phyloP scores from a whole-genome alignment of 2,888 invertebrate species.

The Chaetogeoica ovagalla region DNA sequence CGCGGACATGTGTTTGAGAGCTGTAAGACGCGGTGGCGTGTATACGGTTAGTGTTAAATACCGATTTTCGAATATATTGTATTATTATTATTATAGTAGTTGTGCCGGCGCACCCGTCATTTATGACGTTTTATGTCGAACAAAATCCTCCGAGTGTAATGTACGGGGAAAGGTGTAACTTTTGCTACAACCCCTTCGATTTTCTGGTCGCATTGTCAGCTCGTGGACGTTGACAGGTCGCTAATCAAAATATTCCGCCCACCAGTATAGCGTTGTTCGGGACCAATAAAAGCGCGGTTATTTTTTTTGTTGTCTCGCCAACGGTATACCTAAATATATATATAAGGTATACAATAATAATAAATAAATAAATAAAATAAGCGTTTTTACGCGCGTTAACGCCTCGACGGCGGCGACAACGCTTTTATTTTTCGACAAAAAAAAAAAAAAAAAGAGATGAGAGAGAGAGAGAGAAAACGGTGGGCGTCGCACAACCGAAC shows the following conservation, averaged over 20 bases:
- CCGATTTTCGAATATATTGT: constrained; percentile 43
- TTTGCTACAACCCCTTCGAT: constrained; percentile 44
- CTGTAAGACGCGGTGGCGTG: background rate
- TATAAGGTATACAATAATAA: too few species aligned
- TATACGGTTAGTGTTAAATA: constrained; percentile 32
- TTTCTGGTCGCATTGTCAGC: constrained; percentile 37
- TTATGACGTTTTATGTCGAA: background rate
- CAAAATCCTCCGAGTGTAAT: background rate
- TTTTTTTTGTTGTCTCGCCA: constrained; percentile 16
- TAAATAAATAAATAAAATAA: constrained; percentile 48
- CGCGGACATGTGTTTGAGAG: background rate
- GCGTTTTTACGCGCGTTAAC: constrained; percentile 26
- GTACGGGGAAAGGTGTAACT: constrained; percentile 42
- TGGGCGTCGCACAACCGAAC: constrained; percentile 49
- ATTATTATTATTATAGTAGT: background rate
- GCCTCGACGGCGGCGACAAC: background rate
- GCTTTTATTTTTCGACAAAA: constrained; percentile 40
- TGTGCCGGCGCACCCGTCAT: constrained; percentile 32
- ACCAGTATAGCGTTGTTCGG: constrained; percentile 44
- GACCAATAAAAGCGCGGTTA: constrained; percentile 48
- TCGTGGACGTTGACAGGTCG: constrained; percentile 42
- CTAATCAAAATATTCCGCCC: constrained; percentile 53
- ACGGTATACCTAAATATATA: background rate
- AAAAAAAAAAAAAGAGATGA: background rate
- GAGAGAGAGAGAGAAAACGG: constrained; percentile 19